These are phyloP conservation scores for Caerostris extrusa DNA, from an alignment of 1,140 invertebrate species.

Conservation along the genomic window DNA sequence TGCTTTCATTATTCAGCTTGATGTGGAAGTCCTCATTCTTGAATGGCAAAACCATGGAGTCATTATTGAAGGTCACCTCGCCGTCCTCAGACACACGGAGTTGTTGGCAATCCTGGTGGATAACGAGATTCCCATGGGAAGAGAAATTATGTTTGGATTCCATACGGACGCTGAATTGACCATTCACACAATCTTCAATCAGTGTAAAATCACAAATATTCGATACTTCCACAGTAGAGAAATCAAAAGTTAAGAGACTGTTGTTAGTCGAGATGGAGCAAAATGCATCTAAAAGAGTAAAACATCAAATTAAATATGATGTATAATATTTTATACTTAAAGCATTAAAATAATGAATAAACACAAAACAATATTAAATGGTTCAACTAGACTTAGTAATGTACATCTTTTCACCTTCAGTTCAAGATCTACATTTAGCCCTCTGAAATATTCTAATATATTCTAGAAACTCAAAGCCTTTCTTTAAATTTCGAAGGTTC, in stretches of 20 bases:
- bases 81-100: neutral
- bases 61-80: neutral
- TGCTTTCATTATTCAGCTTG: neutral
- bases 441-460: neutral
- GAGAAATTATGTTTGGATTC: neutral
- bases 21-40: neutral
- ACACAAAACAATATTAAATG: neutral
- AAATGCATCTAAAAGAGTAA: constrained; percentile 16
- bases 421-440: neutral
- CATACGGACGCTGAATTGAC: neutral
- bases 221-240: neutral
- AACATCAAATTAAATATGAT: neutral
- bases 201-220: constrained; percentile 13
- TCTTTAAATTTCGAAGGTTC: neutral
- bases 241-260: constrained; percentile 1
- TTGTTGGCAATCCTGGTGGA: neutral
- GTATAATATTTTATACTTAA: neutral
- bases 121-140: neutral
- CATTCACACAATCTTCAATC: constrained; percentile 46
- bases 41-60: neutral
- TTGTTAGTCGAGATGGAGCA: neutral
- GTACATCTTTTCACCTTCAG: neutral
- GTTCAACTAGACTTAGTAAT: neutral
- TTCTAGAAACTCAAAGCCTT: neutral
- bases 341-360: neutral